Conservation (phyloP, 2,797 vertebrate species). For the Hippocampus kuda region DNA sequence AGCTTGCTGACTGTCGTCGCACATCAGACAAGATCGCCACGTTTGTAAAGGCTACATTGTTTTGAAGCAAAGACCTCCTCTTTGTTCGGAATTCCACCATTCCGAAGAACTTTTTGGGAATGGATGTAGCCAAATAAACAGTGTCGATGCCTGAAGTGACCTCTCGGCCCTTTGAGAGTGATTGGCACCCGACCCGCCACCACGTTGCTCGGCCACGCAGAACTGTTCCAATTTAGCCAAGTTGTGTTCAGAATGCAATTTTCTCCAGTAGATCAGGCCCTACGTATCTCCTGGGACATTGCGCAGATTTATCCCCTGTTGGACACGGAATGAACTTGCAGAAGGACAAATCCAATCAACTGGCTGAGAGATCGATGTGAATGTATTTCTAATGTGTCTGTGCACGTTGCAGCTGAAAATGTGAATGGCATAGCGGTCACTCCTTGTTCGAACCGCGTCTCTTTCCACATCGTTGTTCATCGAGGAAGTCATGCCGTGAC, state of each 20-base stretch:
- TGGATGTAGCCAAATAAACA: conserved; percentile 40
- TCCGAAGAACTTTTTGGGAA: conserved; percentile 31
- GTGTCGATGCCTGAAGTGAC: conserved; percentile 54
- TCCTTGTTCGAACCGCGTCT: conserved; percentile 2
- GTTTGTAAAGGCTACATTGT: conserved; percentile 52
- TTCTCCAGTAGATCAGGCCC: conserved; percentile 34
- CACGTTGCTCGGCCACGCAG: conserved; percentile 24
- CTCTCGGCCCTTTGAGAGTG: conserved; percentile 56
- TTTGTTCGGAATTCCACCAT: conserved; percentile 34
- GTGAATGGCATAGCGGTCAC: conserved; percentile 6
- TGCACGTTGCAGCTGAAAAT: conserved; percentile 26
- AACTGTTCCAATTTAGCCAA: conserved; percentile 34
- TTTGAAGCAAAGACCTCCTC: conserved; percentile 35
- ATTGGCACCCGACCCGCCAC: conserved; percentile 49
- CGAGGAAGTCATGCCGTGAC: conserved; percentile 28
- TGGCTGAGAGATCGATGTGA: conserved; percentile 50
- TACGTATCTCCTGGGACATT: conserved; percentile 47
- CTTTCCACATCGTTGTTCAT: conserved; percentile 23
- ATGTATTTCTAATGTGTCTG: conserved; percentile 54
- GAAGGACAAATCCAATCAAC: conserved; percentile 43
- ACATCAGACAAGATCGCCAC: conserved; percentile 49
- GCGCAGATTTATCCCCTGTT: conserved; percentile 27
- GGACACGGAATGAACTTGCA: conserved; percentile 18
- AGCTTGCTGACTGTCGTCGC: conserved; percentile 59
- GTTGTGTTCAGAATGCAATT: conserved; percentile 17